Evolutionary conservation across 2,888 invertebrate genomes (phyloP), one percentile per base, ranked within the genome.

Genomic region (Melieria omissa): DNA sequence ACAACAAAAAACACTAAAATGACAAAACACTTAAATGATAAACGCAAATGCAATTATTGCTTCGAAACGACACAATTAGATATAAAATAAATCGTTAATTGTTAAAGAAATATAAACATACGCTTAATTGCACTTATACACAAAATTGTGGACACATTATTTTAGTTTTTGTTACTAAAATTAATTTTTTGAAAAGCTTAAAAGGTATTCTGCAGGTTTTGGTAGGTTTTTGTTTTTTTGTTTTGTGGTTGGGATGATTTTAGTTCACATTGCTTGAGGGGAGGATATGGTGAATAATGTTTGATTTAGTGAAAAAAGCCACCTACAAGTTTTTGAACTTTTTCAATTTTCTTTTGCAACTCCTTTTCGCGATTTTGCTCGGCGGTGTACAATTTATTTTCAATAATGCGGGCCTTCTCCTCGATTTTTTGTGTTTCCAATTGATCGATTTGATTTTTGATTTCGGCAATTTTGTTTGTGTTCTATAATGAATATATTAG

Each of bases 351-450:
- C 88, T 93, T 93, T 88, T 93, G 93, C 77, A 95, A 91, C 88
- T 95, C 95, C 87, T 92, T 92, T 86, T 94, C 93, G 79, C 95
- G 90, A 86, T 95, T 95, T 86, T 91, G 91, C 88, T 95, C 93
- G 76, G 95, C 95, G 78, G 92, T 90, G 80, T 91, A 92, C 83
- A 95, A 90, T 88, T 94, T 95, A 84, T 90, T 92, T 88, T 91
- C 91, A 82, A 89, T 91, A 85, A 90, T 91, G 85, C 90, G 90
- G 81, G 90, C 90, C 83, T 92, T 91, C 87, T 91, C 92, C 85
- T 90, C 90, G 76, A 90, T 88, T 85, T 91, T 91, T 81, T 90
- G 90, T 81, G 89, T 88, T 86, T 90, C 88, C 83, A 85, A 86
- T 82, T 84, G 82, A 82, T 89, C 89, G 81, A 89, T 88, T 79